Base-by-base conservation (phyloP, 2,113 vertebrate genomes). In the Polypterus bichir region DNA sequence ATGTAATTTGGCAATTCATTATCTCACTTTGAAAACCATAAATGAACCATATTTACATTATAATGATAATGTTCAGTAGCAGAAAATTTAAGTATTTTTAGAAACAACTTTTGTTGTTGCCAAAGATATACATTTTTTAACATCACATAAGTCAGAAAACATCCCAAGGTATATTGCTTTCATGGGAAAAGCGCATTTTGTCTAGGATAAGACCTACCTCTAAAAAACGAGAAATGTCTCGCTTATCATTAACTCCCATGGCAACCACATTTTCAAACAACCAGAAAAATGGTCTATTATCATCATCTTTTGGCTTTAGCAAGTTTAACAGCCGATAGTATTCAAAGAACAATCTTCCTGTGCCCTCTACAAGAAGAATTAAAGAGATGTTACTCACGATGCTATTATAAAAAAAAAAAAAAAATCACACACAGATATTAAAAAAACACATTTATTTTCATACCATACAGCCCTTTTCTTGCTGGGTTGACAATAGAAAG, bases 201-300 rank as follows among this genome's bases (percentile, higher is more conserved):
- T 27, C 27, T 27, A 27, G 27, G 27, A 27, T 27, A 27, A 27
- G 27, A 5, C 64, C 10, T 53, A 97, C 94, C 91, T 97, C 94
- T n/a, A 97, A 74, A 72, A 93, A 97, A 6, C 89, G 88, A 7
- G 86, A 97, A 63, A 97, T 97, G 78, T 91, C 89, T 70, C 84
- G 79, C 79, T 91, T 93, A 82, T 94, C 91, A 0, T 81, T 86
- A 0, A 77, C 81, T 56, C 87, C 84, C 94, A 97, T 97, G 76
- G 91, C 91, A 47, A 91, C 89, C 3, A 97, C 88, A 0, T 97
- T 97, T 76, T 97, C 94, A 48, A 92, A 97, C 66, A 97, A 83
- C 93, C 94, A 97, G 78, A 97, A 97, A 82, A 97, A 97, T 0
- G 91, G 92, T 1, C 88, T 67, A 3, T 86, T 79, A 62, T 97